Evolutionary conservation across 1,140 invertebrate species (phyloP), one percentile per base, ranked within the genome.

Genomic region (Polypedilum pembai): DNA sequence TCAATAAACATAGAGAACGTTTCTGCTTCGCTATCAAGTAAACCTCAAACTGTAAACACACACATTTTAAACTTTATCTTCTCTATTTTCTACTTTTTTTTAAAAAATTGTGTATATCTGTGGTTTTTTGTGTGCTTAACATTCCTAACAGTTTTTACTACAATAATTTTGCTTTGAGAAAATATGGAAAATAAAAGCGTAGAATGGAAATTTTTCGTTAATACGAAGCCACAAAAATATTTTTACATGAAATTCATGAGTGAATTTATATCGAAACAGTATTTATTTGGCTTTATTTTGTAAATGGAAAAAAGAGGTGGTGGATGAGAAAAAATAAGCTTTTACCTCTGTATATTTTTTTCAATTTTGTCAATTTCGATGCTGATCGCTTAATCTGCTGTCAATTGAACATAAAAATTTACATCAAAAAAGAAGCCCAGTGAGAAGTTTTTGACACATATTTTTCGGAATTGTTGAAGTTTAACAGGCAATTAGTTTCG

Each of bases 351-450:
- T 56, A n/a, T 45, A 8, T 45, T 45, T 45, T 45, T 56, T 56
- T n/a, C 45, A 56, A 56, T 56, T 56, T 56, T 33, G 5, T 33
- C 24, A 33, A 33, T 33, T 33, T 33, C 24, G 15, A 56, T 15
- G 12, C n/a, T 56, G 45, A 56, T 56, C 45, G 45, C 45, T 56
- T 56, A 56, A 56, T 56, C 45, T 56, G 45, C 15, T 56, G n/a
- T 56, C 45, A 12, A 56, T 56, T 56, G 45, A 33, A 33, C 24
- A 33, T 33, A 5, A 33, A 33, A 33, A 33, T 33, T 33, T 33
- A 33, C 24, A 33, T 3, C 24, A 3, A 3, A 5, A 5, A 33
- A 5, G 24, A 33, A 33, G n/a, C 24, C 24, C 24, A 33, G 24
- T 33, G 24, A 33, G 24, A 33, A 5, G 24, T 33, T 33, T 33